These are phyloP conservation scores for Ophion slaviceki DNA, from an alignment of 2,888 invertebrate genomes.

Conservation along the genomic window DNA sequence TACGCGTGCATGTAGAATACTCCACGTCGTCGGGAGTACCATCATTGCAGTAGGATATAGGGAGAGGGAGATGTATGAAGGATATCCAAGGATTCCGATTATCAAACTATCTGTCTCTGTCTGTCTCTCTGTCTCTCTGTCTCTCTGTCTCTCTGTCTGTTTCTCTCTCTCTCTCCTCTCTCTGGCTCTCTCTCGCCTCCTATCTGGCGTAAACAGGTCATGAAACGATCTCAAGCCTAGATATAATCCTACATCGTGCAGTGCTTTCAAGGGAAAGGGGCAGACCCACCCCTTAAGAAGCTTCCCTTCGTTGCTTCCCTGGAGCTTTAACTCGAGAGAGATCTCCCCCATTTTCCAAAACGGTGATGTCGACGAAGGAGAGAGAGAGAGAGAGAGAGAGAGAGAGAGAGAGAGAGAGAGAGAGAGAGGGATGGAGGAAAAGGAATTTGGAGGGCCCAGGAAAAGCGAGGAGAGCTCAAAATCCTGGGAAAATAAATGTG, in stretches of 20 bases:
- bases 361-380: slow-evolving; percentile 3
- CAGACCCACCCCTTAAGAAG: neutral
- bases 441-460: neutral
- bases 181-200: neutral
- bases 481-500: slow-evolving; percentile 59
- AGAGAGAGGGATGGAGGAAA: neutral
- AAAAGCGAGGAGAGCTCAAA: slow-evolving; percentile 23
- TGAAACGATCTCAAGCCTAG: slow-evolving; percentile 24
- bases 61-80: slow-evolving; percentile 3
- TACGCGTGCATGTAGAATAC: slow-evolving; percentile 37
- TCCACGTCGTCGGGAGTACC: slow-evolving; percentile 8
- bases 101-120: slow-evolving; percentile 42
- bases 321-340: slow-evolving; percentile 5
- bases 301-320: neutral
- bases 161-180: neutral
- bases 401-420: slow-evolving; percentile 2
- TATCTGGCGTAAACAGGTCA: neutral
- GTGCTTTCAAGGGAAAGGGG: neutral
- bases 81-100: slow-evolving; percentile 46
- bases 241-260: slow-evolving; percentile 35
- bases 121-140: neutral
- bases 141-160: slow-evolving; percentile 5
- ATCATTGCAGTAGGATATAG: slow-evolving; percentile 18
- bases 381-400: slow-evolving; percentile 12
- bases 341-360: slow-evolving; percentile 18